A percentile compares a stretch with the other conserved stretches of the same genome.
These are phyloP conservation scores for Oscheius sp. DNA, from an alignment of 2,888 invertebrate genomes.

Conservation along the genomic window DNA sequence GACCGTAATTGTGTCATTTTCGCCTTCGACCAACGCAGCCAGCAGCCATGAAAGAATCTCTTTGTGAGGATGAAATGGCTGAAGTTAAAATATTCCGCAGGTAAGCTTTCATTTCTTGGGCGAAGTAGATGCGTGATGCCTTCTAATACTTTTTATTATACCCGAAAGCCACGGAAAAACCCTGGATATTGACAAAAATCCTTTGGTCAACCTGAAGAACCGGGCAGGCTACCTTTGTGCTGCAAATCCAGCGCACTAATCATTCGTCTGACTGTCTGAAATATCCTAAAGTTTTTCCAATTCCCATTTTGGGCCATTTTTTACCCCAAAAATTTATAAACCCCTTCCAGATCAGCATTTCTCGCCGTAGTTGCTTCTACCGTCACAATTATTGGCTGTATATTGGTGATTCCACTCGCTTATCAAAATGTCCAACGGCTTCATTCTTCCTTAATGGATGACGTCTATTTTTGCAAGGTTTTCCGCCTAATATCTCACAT, in stretches of 20 bases:
- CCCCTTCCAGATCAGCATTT: conserved; percentile 59
- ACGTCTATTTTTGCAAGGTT: conserved; percentile 70
- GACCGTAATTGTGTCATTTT: not conserved
- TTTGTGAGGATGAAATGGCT: conserved; percentile 31
- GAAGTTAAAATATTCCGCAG: conserved; percentile 17
- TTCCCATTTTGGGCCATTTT: not conserved
- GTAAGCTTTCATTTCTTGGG: not conserved
- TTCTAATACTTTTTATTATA: no score
- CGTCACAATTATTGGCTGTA: conserved; percentile 69
- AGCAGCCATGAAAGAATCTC: conserved; percentile 22
- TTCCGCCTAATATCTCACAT: not conserved
- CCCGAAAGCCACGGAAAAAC: no score
- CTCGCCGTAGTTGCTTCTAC: conserved; percentile 70
- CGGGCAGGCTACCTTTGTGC: no score
- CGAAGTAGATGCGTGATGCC: no score
- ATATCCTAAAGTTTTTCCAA: not conserved
- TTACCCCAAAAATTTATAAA: not conserved
- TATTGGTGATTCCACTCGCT: conserved; percentile 68
- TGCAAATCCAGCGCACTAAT: no score
- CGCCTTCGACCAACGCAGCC: no score
- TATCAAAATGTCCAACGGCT: conserved; percentile 72
- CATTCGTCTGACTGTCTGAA: not conserved
- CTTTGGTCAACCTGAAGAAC: no score
- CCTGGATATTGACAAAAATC: no score
- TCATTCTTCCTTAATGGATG: conserved; percentile 64